A percentile compares a stretch with the other conserved stretches of the same genome.
These are phyloP conservation scores for Trogon surrucura DNA, from an alignment of 2,113 vertebrate genomes.

Conservation along the genomic window DNA sequence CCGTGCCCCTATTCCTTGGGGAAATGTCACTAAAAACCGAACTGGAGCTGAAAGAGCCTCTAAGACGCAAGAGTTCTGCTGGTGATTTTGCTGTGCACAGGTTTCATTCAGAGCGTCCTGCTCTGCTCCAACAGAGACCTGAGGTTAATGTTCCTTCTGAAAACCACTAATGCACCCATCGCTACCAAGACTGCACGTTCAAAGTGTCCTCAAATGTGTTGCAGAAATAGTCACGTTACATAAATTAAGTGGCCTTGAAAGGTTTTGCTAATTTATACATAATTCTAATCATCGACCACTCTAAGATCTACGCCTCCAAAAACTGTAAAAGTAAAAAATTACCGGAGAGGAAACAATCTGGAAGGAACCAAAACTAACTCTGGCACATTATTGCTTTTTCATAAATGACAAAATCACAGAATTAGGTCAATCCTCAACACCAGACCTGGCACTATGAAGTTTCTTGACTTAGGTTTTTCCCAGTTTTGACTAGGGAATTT, in stretches of 20 bases:
- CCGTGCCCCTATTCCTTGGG: neutral
- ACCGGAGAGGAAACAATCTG: neutral
- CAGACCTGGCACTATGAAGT: neutral
- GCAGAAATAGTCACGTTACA: neutral
- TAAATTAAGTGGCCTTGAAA: neutral
- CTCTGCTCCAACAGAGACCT: neutral
- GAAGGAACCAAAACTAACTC: neutral
- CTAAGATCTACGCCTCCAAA: neutral
- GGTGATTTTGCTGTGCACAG: neutral
- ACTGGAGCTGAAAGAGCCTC: neutral
- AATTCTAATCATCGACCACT: fast-evolving
- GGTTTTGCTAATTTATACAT: neutral
- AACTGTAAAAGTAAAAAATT: neutral
- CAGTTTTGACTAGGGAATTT: neutral
- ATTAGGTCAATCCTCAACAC: neutral
- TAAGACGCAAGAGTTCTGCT: neutral
- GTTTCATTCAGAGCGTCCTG: neutral
- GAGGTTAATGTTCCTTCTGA: neutral
- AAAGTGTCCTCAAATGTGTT: neutral
- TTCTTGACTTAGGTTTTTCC: neutral
- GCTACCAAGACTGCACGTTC: neutral
- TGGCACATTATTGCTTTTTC: fast-evolving
- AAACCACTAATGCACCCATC: neutral
- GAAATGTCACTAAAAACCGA: neutral
- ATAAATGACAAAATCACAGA: neutral